A percentile compares a stretch with the other conserved stretches of the same genome.
Conservation (phyloP, 2,113 vertebrate species). For the Nansenia antarctica region DNA sequence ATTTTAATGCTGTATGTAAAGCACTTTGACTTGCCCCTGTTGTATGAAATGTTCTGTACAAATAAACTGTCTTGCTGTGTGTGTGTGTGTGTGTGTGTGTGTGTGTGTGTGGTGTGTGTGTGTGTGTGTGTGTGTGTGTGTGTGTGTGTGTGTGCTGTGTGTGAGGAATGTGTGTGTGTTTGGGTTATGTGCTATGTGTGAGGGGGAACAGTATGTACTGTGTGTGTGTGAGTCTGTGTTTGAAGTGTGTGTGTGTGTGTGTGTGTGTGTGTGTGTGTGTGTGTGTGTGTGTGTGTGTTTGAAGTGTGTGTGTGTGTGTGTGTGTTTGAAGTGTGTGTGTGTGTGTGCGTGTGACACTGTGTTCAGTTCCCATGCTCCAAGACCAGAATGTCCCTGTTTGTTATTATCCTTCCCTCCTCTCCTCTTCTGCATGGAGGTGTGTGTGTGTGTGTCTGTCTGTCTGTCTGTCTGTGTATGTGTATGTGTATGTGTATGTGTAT, state of each 20-base stretch:
- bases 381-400: not conserved
- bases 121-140: no score
- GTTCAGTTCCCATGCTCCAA: not conserved
- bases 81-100: no score
- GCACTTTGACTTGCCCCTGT: no score
- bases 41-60: no score
- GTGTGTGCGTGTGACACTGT: not conserved
- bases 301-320: not conserved
- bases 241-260: not conserved
- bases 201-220: no score
- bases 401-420: not conserved
- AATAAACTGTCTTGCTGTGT: no score
- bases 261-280: conserved; percentile 1
- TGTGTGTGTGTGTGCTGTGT: no score
- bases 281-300: conserved; percentile 5
- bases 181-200: no score
- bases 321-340: not conserved
- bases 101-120: no score
- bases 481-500: not conserved
- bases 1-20: no score
- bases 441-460: not conserved
- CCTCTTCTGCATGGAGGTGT: not conserved
- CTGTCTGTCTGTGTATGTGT: not conserved
- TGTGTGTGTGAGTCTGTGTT: not conserved
- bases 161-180: no score